A percentile compares a stretch with the other conserved stretches of the same genome.
Evolutionary conservation across 2,888 invertebrate species (phyloP).

Genomic region (Megastigmus dorsalis): DNA sequence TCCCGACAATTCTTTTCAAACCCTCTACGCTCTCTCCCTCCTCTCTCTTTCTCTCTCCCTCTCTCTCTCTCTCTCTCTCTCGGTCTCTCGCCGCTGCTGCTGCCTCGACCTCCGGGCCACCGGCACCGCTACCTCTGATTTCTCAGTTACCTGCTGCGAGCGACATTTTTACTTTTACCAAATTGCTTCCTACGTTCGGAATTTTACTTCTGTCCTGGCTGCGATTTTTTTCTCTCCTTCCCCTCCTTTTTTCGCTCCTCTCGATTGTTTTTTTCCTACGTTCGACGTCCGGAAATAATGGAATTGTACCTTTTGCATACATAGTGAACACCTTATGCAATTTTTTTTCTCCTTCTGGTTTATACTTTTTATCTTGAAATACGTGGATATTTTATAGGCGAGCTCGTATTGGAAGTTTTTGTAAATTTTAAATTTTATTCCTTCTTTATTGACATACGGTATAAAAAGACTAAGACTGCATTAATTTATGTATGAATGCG

Average conservation of each 20-base stretch:
- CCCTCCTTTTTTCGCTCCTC: background rate
- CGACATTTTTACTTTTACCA: conserved; percentile 58
- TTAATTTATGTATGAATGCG: conserved; percentile 36
- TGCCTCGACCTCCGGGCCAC: conserved; percentile 40
- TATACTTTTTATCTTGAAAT: background rate
- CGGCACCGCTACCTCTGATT: conserved; percentile 39
- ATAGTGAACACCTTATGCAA: conserved; percentile 26
- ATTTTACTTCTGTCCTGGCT: conserved; percentile 20
- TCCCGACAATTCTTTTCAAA: conserved; percentile 23
- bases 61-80: conserved; percentile 43
- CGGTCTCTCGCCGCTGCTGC: conserved; percentile 39
- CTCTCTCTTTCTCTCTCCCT: conserved; percentile 38
- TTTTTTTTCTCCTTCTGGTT: background rate
- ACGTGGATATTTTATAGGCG: conserved; percentile 14
- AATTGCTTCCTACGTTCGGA: conserved; percentile 47
- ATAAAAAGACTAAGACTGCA: background rate
- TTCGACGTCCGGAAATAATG: conserved; percentile 44
- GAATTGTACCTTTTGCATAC: conserved; percentile 26
- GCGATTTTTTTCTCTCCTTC: background rate
- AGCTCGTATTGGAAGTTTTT: conserved; percentile 24
- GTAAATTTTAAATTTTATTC: conserved; percentile 12
- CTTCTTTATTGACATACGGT: conserved; percentile 8
- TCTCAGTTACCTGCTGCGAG: conserved; percentile 59
- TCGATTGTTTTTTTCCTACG: conserved; percentile 14
- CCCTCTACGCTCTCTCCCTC: background rate